These are phyloP conservation scores for Baronia brevicornis DNA, from an alignment of 2,888 invertebrate species.

Conservation along the genomic window DNA sequence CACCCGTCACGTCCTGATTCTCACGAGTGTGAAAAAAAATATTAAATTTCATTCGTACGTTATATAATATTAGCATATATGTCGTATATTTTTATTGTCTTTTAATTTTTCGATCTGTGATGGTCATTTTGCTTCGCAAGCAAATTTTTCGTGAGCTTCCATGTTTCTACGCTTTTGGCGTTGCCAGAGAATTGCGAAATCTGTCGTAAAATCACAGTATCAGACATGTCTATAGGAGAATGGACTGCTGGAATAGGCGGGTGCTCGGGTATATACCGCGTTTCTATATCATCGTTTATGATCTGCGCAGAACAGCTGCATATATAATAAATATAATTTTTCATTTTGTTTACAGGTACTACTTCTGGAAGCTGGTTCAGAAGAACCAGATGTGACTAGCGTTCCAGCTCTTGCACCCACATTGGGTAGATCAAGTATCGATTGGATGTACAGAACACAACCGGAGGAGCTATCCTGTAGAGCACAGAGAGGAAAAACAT, in stretches of 20 bases:
- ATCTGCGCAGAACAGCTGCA: background rate
- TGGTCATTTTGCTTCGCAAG: too few species aligned
- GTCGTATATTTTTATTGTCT: too few species aligned
- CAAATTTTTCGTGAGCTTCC: too few species aligned
- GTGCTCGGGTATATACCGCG: background rate
- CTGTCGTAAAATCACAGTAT: too few species aligned
- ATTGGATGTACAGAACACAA: constrained; percentile 82
- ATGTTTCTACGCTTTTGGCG: too few species aligned
- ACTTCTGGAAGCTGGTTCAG: constrained; percentile 79
- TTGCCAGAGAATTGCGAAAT: too few species aligned
- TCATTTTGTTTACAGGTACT: constrained; percentile 60
- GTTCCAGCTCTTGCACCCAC: constrained; percentile 79
- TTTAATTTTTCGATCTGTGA: too few species aligned
- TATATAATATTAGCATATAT: too few species aligned
- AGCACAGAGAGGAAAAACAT: constrained; percentile 73
- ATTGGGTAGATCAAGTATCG: constrained; percentile 77
- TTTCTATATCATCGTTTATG: background rate
- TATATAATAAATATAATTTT: constrained; percentile 1
- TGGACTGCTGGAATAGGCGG: background rate
- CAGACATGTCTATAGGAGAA: constrained; percentile 1
- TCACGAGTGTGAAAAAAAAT: too few species aligned
- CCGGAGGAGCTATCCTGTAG: constrained; percentile 77
- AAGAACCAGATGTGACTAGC: constrained; percentile 79
- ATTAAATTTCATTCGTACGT: too few species aligned
- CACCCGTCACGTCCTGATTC: too few species aligned